Evolutionary conservation across 2,888 invertebrate species (phyloP).

Genomic region (Ormia ochracea): DNA sequence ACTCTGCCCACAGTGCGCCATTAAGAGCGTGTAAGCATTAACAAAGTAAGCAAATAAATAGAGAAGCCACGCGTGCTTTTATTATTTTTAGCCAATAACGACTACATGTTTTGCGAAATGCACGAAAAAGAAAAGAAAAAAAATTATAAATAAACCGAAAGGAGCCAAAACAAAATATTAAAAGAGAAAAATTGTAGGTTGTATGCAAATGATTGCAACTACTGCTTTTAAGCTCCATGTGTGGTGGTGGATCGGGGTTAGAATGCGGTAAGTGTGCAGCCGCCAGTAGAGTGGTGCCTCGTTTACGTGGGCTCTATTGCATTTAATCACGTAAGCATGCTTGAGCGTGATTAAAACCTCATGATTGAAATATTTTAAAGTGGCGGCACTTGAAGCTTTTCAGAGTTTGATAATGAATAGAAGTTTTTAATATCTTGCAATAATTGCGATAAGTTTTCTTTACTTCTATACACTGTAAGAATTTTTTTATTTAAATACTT

Average conservation of each 20-base stretch:
- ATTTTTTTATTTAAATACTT: too few species aligned
- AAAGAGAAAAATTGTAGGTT: conserved; percentile 30
- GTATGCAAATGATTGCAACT: conserved; percentile 55
- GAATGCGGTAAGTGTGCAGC: too few species aligned
- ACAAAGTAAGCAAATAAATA: not conserved
- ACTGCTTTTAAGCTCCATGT: conserved; percentile 35
- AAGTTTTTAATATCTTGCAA: too few species aligned
- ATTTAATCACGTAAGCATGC: too few species aligned
- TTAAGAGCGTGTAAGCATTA: not conserved
- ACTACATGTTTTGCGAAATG: conserved; percentile 23
- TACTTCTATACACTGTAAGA: too few species aligned
- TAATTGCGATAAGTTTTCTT: too few species aligned
- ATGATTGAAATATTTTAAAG: too few species aligned
- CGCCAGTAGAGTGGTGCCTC: too few species aligned
- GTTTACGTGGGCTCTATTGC: too few species aligned
- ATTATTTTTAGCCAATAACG: conserved; percentile 31
- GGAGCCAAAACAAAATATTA: not conserved
- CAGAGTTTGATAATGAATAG: too few species aligned
- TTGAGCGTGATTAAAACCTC: too few species aligned
- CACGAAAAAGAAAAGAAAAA: not conserved
- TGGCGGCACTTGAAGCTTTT: too few species aligned
- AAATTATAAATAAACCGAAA: conserved; percentile 14
- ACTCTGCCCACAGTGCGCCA: not conserved
- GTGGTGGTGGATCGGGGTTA: conserved; percentile 46
- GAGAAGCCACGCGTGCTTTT: conserved; percentile 25